A percentile compares a stretch with the other conserved stretches of the same genome.
Conservation (phyloP, 2,113 vertebrate species). For the Vicugna pacos region DNA sequence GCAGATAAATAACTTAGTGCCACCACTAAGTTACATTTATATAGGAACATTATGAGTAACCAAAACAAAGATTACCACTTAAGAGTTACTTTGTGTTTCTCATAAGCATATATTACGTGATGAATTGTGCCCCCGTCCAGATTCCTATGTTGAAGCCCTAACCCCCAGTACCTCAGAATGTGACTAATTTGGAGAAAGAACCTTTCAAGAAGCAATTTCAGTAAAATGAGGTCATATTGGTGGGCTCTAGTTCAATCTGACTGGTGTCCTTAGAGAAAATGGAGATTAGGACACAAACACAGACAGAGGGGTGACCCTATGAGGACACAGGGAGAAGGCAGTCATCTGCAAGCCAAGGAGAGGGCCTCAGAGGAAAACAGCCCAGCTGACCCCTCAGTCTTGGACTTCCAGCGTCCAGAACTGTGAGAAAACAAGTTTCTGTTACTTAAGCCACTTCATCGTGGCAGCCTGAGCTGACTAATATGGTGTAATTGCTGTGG, state of each 20-base stretch:
- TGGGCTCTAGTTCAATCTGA: background rate
- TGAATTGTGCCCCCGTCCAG: background rate
- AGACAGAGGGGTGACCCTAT: background rate
- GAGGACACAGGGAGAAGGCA: background rate
- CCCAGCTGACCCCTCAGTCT: background rate
- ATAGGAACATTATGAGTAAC: background rate
- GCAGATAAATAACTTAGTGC: background rate
- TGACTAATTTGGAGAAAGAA: background rate
- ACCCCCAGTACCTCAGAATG: background rate
- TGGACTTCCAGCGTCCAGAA: background rate
- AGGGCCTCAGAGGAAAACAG: background rate
- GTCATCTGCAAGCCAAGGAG: background rate
- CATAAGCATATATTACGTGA: background rate
- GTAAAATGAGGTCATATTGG: background rate
- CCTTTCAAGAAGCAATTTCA: background rate
- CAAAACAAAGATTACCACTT: background rate
- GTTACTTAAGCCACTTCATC: background rate
- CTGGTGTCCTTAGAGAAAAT: background rate
- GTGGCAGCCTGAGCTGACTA: background rate
- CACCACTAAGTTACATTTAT: background rate
- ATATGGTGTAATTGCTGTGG: background rate
- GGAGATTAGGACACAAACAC: background rate
- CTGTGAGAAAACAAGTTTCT: background rate
- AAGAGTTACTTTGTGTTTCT: constrained; percentile 13
- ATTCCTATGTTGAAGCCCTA: background rate